Evolutionary conservation across 2,797 vertebrate species (phyloP), one percentile per base, ranked within the genome.

Genomic region (Margarornis squamiger): DNA sequence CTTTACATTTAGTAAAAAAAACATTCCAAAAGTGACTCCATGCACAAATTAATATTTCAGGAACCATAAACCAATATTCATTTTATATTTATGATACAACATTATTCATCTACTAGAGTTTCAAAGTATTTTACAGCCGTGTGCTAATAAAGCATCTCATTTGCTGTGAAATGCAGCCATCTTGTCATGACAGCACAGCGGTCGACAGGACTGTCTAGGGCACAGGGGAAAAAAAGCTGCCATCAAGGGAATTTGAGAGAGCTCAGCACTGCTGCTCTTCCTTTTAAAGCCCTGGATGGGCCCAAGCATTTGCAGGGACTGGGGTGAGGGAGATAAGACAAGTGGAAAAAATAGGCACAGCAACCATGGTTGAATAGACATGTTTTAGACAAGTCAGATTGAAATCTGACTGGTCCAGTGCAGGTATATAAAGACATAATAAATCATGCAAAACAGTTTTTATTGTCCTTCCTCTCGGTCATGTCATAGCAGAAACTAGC

Each of bases 1-100:
- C 95, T 83, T 91, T 94, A 92, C 73, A 52, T 92, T 88, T 82
- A 92, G 67, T 34, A 38, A 73, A 87, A 92, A 93, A 95, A 88
- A 81, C 24, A 88, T 95, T 96, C 87, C 71, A 84, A 76, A 70
- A 88, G 86, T 58, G 77, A 86, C 82, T 96, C 88, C 65, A 80
- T n/a, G 75, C 61, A 92, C 81, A 82, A 95, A 97, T 95, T 96
- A 97, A 96, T 97, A 96, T 95, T 95, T 97, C 93, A 96, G 84
- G 90, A 96, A 86, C 74, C 2, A 6, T 96, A 97, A 96, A 96
- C 80, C 88, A 97, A 96, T 95, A 95, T 94, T 96, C 86, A 94
- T 96, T 96, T 95, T 87, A 95, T 95, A 97, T 97, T 96, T 95
- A 96, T 96, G 94, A 94, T 85, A 87, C 77, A 88, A 94, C 67